Evolutionary conservation across 2,113 vertebrate genomes (phyloP), one percentile per base, ranked within the genome.

Genomic region (Gymnobelideus leadbeateri): DNA sequence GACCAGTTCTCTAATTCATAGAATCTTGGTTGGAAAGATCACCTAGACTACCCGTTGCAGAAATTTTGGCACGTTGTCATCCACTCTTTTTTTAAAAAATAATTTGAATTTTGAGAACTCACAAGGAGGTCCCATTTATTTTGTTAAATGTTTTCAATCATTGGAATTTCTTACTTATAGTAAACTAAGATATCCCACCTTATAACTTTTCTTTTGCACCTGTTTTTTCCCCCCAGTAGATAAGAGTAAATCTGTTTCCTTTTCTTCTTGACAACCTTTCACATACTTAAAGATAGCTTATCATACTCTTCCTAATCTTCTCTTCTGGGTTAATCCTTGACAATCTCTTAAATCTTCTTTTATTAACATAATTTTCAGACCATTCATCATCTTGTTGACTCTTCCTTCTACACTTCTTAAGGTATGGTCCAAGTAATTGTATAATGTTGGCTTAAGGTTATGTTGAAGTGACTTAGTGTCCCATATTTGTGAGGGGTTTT

Each of bases 1-100:
- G 37, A 19, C 14, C 61, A 77, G 61, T 77, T 77, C 61, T 19
- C n/a, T n/a, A 77, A 77, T 84, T 84, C 19, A 43, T 77, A n/a
- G 68, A n/a, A n/a, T 84, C 7, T 23, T 84, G 16, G 19, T 84
- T 23, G 68, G 19, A 84, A 84, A 84, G 0, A 84, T 84, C 6
- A 7, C n/a, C n/a, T 43, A n/a, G 1, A 1, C 37, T 19, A n/a
- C 5, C 0, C 16, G 43, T 6, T 21, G n/a, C 1, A 84, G 68
- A 84, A 68, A 43, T 84, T 84, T 84, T 43, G n/a, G 19, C n/a
- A 84, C n/a, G n/a, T 43, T 68, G 61, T 68, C 61, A 68, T 68
- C 6, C 16, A 43, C 1, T 43, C 19, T 84, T 43, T 77, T 84
- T n/a, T 84, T 84, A 2, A 57, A 57, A n/a, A 52, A 52, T 52